phyloP scores from a whole-genome alignment of 37 sponge, comb jelly and placozoan genomes.

The Spongilla lacustris region DNA sequence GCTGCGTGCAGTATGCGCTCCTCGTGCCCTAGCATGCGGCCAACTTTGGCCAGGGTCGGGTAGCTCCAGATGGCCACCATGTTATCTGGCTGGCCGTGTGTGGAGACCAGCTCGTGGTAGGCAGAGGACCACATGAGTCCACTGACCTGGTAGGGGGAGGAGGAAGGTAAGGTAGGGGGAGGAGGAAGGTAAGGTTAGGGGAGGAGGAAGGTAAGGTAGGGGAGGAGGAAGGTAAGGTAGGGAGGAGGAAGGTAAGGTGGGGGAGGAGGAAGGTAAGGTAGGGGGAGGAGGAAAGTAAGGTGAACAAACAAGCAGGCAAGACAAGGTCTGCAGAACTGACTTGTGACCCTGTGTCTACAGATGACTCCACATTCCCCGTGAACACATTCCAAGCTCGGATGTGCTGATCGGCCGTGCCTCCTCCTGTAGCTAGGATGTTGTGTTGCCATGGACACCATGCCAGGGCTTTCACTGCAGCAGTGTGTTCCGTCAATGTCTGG shows the following conservation, averaged over 20 bases:
- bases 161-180: neutral
- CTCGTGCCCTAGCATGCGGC: slow-evolving; percentile 72
- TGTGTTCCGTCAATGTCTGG: slow-evolving; percentile 74
- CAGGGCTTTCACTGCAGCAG: slow-evolving; percentile 92
- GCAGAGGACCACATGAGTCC: slow-evolving; percentile 82
- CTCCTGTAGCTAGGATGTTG: slow-evolving; percentile 84
- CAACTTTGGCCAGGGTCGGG: slow-evolving; percentile 42
- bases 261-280: neutral
- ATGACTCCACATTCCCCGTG: slow-evolving; percentile 54
- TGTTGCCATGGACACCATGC: slow-evolving; percentile 93
- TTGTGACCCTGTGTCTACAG: slow-evolving; percentile 77
- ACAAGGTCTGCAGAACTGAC: slow-evolving; percentile 12
- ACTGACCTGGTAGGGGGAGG: slow-evolving; percentile 47
- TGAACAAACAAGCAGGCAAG: neutral
- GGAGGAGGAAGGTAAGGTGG: too few species aligned
- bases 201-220: too few species aligned
- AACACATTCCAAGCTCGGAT: slow-evolving; percentile 85
- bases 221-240: too few species aligned
- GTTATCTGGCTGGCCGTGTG: slow-evolving; percentile 86
- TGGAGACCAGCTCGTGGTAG: slow-evolving; percentile 80
- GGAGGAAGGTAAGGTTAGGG: neutral
- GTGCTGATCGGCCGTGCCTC: slow-evolving; percentile 84
- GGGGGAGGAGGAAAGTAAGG: neutral
- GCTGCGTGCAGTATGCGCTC: slow-evolving; percentile 74
- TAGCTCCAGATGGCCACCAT: slow-evolving; percentile 78